Percentiles rank a stretch among this genome's conserved stretches.
These are phyloP conservation scores for Eilema griseolum DNA, from an alignment of 2,888 invertebrate species.

Conservation along the genomic window DNA sequence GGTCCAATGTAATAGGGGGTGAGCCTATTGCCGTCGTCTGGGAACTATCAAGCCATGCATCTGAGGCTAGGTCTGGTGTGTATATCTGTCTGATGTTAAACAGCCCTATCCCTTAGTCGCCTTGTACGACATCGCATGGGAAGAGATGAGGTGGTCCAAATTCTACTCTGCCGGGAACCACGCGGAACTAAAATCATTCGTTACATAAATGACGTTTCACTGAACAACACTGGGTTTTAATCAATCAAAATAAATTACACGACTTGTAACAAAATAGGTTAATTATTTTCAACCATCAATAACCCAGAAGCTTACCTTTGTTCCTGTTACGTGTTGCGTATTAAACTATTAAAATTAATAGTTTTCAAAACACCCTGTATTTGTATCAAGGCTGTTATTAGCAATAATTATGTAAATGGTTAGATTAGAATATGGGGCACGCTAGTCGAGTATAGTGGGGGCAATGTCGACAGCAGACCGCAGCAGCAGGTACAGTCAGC, in stretches of 20 bases:
- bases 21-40: too few relatives aligned
- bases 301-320: neutral
- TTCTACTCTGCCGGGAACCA: too few relatives aligned
- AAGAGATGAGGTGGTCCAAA: too few relatives aligned
- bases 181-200: too few relatives aligned
- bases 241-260: neutral
- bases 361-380: neutral
- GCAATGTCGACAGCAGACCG: too few relatives aligned
- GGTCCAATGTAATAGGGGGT: too few relatives aligned
- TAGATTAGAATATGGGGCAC: neutral
- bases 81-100: too few relatives aligned
- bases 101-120: too few relatives aligned
- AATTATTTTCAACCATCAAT: neutral
- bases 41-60: too few relatives aligned
- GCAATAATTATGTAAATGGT: neutral
- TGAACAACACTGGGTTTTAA: neutral
- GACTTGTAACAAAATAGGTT: neutral
- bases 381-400: conserved; percentile 2
- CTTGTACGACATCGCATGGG: too few relatives aligned
- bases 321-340: neutral
- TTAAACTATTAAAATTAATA: conserved; percentile 9
- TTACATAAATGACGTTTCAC: neutral
- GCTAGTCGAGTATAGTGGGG: neutral
- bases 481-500: too few relatives aligned
- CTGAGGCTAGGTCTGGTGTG: too few relatives aligned